Percentiles rank a stretch among this genome's conserved stretches.
Evolutionary conservation across 1,140 invertebrate species (phyloP).

Genomic region (Nebria ingens): DNA sequence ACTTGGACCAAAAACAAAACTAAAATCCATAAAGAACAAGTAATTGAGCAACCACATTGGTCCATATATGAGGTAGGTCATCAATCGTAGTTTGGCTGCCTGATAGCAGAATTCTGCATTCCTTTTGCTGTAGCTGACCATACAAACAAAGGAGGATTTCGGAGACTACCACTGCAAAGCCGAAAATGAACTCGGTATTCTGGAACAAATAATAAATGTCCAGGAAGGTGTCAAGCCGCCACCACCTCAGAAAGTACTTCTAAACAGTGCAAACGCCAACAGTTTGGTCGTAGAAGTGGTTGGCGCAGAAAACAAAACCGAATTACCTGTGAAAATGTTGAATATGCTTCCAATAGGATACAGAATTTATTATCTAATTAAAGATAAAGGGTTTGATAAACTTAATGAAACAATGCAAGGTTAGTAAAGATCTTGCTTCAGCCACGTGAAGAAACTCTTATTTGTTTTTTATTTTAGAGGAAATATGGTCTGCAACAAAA

Average conservation of each 20-base stretch:
- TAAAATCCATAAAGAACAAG: constrained; percentile 28
- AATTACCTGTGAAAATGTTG: background rate
- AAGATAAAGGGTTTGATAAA: background rate
- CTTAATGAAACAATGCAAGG: background rate
- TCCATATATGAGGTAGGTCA: background rate
- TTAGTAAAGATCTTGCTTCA: background rate
- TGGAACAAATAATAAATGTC: constrained; percentile 35
- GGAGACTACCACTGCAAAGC: constrained; percentile 41
- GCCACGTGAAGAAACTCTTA: background rate
- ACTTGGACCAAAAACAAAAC: constrained; percentile 37
- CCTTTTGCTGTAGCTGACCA: constrained; percentile 31
- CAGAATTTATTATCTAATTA: background rate
- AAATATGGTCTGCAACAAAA: too few relatives aligned
- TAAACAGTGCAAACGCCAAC: background rate
- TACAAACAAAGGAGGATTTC: constrained; percentile 35
- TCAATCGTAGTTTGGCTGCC: background rate
- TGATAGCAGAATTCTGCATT: constrained; percentile 30
- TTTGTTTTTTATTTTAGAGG: background rate
- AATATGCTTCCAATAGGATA: background rate
- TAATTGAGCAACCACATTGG: constrained; percentile 23
- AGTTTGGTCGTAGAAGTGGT: background rate
- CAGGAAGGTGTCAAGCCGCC: constrained; percentile 38
- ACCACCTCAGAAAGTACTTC: constrained; percentile 20
- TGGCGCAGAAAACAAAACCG: background rate
- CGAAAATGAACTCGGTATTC: constrained; percentile 37